phyloP scores from a whole-genome alignment of 2,797 vertebrate species.

The Hippocampus kuda region DNA sequence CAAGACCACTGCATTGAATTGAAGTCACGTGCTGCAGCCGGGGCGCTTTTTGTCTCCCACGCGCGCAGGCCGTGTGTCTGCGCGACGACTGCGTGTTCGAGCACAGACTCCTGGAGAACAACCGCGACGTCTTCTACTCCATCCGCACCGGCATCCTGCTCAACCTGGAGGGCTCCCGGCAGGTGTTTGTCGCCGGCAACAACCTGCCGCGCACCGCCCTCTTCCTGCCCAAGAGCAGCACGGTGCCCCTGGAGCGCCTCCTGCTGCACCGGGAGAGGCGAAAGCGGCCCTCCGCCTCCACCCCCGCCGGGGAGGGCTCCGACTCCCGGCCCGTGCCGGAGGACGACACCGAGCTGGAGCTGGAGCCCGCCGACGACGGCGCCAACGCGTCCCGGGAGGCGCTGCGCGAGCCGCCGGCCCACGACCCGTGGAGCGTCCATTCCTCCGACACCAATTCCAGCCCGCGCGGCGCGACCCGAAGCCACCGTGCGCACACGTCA shows the following conservation, averaged over 20 bases:
- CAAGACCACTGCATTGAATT: too few species aligned
- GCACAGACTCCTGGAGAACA: constrained; percentile 83
- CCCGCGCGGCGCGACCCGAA: constrained; percentile 23
- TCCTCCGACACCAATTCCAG: constrained; percentile 40
- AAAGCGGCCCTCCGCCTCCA: constrained; percentile 43
- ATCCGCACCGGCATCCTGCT: constrained; percentile 73
- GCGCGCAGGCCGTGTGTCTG: constrained; percentile 70
- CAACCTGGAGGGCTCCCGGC: constrained; percentile 78
- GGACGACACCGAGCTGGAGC: constrained; percentile 50
- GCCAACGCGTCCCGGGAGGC: constrained; percentile 62
- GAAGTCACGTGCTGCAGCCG: too few species aligned
- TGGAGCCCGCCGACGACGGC: constrained; percentile 49
- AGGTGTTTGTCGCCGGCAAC: constrained; percentile 67
- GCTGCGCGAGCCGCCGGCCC: constrained; percentile 46
- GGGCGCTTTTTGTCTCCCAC: too few species aligned
- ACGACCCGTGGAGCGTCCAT: constrained; percentile 67
- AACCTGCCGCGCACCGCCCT: constrained; percentile 81
- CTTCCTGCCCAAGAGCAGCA: constrained; percentile 83
- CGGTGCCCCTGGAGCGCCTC: constrained; percentile 80
- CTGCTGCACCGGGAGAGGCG: constrained; percentile 73
- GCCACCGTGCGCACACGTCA: too few species aligned
- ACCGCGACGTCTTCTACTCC: constrained; percentile 84
- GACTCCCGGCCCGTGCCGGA: constrained; percentile 63
- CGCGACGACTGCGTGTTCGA: constrained; percentile 78
- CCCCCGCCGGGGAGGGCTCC: constrained; percentile 56